Evolutionary conservation across 2,113 vertebrate species (phyloP).

Genomic region (Cygnus buccinator): DNA sequence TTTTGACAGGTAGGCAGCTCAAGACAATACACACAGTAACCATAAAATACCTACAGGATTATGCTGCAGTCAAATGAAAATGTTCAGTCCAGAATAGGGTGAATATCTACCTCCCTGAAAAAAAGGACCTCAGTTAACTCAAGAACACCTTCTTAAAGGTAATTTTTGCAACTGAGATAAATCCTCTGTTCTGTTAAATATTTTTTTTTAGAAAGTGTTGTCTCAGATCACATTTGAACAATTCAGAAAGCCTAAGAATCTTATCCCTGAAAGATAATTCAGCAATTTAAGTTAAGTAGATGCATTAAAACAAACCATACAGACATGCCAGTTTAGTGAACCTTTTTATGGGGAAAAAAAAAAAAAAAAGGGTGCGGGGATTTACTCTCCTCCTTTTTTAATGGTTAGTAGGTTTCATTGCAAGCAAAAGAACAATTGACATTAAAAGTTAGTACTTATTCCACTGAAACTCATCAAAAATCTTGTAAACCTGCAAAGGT

Average conservation of each 20-base stretch:
- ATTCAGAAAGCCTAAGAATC: background rate
- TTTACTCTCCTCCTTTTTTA: background rate
- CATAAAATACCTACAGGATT: background rate
- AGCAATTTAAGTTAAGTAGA: constrained; percentile 32
- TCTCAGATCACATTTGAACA: background rate
- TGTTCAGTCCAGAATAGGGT: background rate
- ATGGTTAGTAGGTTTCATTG: background rate
- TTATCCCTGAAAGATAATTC: constrained; percentile 26
- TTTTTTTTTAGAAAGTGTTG: background rate
- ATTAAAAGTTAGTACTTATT: background rate
- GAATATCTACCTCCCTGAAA: background rate
- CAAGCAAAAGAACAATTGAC: constrained; percentile 21
- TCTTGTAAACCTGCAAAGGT: background rate
- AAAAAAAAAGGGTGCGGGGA: background rate
- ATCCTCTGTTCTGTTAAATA: background rate
- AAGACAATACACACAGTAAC: background rate
- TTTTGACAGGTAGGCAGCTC: background rate
- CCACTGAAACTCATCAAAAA: background rate
- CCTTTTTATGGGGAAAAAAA: rapidly evolving
- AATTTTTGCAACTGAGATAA: background rate
- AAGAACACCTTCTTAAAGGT: background rate
- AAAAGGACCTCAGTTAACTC: background rate
- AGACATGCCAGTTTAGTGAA: background rate
- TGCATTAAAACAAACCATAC: background rate
- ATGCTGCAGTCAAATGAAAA: background rate